phyloP scores from a whole-genome alignment of 2,888 invertebrate genomes.

The Philopedon plagiatum region DNA sequence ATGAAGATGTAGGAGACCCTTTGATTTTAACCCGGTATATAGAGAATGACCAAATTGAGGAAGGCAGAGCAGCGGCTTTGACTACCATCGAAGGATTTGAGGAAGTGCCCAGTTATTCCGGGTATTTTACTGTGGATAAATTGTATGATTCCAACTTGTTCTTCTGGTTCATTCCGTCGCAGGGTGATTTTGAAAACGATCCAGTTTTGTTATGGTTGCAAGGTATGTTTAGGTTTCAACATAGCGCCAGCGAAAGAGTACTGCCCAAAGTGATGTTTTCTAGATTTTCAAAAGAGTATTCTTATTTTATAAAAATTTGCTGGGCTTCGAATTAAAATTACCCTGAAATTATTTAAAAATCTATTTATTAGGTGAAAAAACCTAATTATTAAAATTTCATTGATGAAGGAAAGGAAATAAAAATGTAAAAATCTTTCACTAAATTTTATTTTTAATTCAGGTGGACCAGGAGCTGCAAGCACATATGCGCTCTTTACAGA shows the following conservation, averaged over 20 bases:
- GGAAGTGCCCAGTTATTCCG: constrained; percentile 78
- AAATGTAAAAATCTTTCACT: background rate
- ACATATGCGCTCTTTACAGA: constrained; percentile 84
- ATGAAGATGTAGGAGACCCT: constrained; percentile 69
- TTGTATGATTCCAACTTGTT: constrained; percentile 83
- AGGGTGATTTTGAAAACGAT: constrained; percentile 69
- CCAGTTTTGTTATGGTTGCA: constrained; percentile 86
- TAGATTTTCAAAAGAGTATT: too few relatives aligned
- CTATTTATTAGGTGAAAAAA: too few relatives aligned
- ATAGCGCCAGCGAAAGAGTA: too few relatives aligned
- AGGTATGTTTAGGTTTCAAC: constrained; percentile 75
- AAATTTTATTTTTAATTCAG: constrained; percentile 60
- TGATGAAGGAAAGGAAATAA: too few relatives aligned
- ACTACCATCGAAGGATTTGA: constrained; percentile 73
- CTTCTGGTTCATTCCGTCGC: constrained; percentile 90
- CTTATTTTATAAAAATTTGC: too few relatives aligned
- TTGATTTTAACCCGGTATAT: constrained; percentile 81
- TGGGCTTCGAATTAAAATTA: too few relatives aligned
- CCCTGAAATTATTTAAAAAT: too few relatives aligned
- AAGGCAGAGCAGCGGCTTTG: constrained; percentile 71
- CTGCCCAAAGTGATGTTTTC: too few relatives aligned
- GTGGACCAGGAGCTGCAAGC: constrained; percentile 83
- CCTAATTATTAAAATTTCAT: too few relatives aligned
- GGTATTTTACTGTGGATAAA: constrained; percentile 85
- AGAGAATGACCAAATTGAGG: constrained; percentile 75